Evolutionary conservation across 2,113 vertebrate species (phyloP).

Genomic region (Cervus canadensis): DNA sequence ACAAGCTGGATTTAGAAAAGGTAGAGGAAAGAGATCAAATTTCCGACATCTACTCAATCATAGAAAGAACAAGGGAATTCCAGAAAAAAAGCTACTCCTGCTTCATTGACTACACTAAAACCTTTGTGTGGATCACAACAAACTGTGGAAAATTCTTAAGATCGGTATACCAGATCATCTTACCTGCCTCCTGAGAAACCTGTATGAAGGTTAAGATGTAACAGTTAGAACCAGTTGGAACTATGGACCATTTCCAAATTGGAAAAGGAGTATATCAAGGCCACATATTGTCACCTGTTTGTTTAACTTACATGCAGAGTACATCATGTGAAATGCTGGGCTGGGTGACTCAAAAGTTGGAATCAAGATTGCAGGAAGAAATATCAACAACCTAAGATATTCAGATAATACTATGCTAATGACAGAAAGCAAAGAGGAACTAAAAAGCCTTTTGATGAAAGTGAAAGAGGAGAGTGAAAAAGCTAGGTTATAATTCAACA

Average conservation of each 20-base stretch:
- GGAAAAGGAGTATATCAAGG: background rate
- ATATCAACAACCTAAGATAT: background rate
- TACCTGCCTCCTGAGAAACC: background rate
- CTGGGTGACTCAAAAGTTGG: background rate
- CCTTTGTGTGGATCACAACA: background rate
- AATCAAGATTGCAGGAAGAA: background rate
- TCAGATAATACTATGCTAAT: background rate
- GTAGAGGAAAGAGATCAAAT: background rate
- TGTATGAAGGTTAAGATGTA: background rate
- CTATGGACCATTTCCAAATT: background rate
- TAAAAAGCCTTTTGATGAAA: background rate
- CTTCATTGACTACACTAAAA: background rate
- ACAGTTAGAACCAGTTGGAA: background rate
- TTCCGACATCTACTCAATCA: background rate
- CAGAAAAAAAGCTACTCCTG: background rate
- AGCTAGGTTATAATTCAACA: background rate
- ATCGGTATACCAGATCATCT: background rate
- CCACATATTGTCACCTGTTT: background rate
- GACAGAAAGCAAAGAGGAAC: background rate
- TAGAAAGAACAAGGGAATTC: background rate
- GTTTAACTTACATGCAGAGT: background rate
- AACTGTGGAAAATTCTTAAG: background rate
- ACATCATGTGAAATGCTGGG: background rate
- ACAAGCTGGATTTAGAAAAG: background rate
- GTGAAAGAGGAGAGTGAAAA: background rate